Evolutionary conservation across 2,888 invertebrate genomes (phyloP), one percentile per base, ranked within the genome.

Genomic region (Tridacna gigas): DNA sequence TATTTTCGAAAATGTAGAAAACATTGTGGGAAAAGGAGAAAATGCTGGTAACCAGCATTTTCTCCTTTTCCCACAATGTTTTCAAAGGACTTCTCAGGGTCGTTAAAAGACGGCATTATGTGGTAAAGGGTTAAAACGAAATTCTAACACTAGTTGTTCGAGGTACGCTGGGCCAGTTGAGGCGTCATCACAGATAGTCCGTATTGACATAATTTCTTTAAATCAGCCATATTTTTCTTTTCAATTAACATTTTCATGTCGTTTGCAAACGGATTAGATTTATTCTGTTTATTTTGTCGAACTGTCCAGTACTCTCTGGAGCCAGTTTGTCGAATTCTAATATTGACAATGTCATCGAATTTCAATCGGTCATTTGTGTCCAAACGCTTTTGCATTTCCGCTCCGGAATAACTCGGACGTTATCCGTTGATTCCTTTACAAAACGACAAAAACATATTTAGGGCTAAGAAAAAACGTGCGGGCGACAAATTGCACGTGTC

Each of bases 181-280:
- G 37, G 37, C 37, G 37, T 69, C 7, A 69, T 20, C 47, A 69
- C 69, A 69, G 69, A 69, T 69, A 47, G 69, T 69, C 20, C 37
- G 12, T 69, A 69, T 69, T 69, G 37, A 47, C 47, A n/a, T 47
- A 69, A 45, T 20, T 69, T 69, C 45, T 69, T 45, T 69, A 69
- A 69, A 69, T n/a, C 69, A 13, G 69, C 69, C 28, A 25, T 69
- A 69, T 69, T 69, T 45, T 69, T 47, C 28, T 69, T 69, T 69
- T 47, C 69, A 69, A 69, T 69, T 69, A 69, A 25, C 69, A 69
- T 71, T 71, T 71, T 71, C 71, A 71, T 71, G 76, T 79, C 22
- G 77, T 78, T 51, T 75, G 75, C 69, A 82, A 67, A 74, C 76
- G 84, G 82, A 82, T 84, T 84, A 84, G 69, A 78, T 67, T 60